These are phyloP conservation scores for Leiothrix lutea DNA, from an alignment of 2,113 vertebrate species.

Conservation along the genomic window DNA sequence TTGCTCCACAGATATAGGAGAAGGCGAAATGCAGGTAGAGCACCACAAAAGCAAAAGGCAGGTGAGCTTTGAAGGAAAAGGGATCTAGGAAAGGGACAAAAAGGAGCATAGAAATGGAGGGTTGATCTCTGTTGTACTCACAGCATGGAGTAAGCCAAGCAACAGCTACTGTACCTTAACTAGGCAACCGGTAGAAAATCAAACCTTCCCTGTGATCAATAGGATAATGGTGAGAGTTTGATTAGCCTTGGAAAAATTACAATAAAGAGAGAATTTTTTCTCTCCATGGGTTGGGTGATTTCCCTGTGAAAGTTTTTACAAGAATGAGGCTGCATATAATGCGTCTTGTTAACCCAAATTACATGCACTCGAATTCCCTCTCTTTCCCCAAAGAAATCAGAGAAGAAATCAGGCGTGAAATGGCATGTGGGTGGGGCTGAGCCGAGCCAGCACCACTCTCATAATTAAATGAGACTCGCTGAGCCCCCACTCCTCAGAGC, in stretches of 20 bases:
- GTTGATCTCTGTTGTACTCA: slow-evolving; percentile 65
- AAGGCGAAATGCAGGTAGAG: slow-evolving; percentile 50
- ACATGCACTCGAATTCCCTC: slow-evolving; percentile 68
- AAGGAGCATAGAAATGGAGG: slow-evolving; percentile 53
- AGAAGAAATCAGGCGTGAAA: slow-evolving; percentile 68
- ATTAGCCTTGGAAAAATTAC: slow-evolving; percentile 65
- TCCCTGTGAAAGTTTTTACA: slow-evolving; percentile 71
- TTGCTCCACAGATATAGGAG: slow-evolving; percentile 22
- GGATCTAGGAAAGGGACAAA: slow-evolving; percentile 52
- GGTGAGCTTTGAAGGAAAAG: slow-evolving; percentile 64
- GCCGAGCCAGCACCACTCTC: background rate
- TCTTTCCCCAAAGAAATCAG: slow-evolving; percentile 71
- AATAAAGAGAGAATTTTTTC: slow-evolving; percentile 65
- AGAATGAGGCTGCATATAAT: slow-evolving; percentile 70
- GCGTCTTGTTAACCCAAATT: slow-evolving; percentile 71
- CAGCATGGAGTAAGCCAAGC: slow-evolving; percentile 60
- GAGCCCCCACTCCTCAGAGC: slow-evolving; percentile 15
- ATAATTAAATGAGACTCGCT: slow-evolving; percentile 38
- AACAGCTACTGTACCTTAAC: slow-evolving; percentile 65
- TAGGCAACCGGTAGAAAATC: slow-evolving; percentile 56
- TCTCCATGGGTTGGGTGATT: slow-evolving; percentile 52
- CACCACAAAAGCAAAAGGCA: slow-evolving; percentile 58
- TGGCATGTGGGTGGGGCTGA: slow-evolving; percentile 61
- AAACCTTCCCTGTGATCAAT: slow-evolving; percentile 63
- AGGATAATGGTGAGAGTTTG: slow-evolving; percentile 55